Evolutionary conservation across 2,113 vertebrate species (phyloP).

Genomic region (Heptranchias perlo): DNA sequence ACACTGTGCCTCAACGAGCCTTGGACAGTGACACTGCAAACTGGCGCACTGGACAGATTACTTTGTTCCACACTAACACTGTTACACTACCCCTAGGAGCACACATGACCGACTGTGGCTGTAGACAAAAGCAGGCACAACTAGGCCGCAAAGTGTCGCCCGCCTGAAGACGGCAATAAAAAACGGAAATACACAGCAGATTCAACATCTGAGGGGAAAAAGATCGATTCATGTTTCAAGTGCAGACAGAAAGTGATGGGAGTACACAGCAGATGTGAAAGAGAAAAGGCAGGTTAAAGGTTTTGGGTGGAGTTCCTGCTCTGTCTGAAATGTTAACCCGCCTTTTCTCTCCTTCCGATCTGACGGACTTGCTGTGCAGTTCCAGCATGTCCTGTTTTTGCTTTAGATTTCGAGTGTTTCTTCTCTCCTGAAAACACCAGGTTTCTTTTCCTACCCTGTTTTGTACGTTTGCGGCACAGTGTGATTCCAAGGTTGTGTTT

Average conservation of each 20-base stretch:
- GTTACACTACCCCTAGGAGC: not conserved
- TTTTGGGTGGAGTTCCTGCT: not conserved
- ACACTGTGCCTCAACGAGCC: constrained; percentile 46
- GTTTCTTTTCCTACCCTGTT: not conserved
- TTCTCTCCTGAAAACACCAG: not conserved
- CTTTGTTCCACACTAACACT: not conserved
- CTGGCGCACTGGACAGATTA: not conserved
- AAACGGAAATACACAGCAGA: not conserved
- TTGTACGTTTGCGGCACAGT: not conserved
- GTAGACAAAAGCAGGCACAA: too few species aligned
- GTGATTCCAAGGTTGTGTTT: not conserved
- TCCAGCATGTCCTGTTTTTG: not conserved
- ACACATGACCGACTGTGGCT: not conserved
- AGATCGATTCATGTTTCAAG: not conserved
- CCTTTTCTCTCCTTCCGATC: not conserved
- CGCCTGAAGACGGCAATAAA: not conserved
- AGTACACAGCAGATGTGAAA: not conserved
- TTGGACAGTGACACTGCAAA: not conserved
- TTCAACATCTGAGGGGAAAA: not conserved
- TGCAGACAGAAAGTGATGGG: not conserved
- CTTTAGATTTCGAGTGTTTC: not conserved
- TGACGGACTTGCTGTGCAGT: not conserved
- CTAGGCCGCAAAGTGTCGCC: not conserved
- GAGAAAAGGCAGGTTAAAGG: not conserved
- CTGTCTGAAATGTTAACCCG: not conserved